Evolutionary conservation across 2,888 invertebrate genomes (phyloP).

Genomic region (Andrena bucephala): DNA sequence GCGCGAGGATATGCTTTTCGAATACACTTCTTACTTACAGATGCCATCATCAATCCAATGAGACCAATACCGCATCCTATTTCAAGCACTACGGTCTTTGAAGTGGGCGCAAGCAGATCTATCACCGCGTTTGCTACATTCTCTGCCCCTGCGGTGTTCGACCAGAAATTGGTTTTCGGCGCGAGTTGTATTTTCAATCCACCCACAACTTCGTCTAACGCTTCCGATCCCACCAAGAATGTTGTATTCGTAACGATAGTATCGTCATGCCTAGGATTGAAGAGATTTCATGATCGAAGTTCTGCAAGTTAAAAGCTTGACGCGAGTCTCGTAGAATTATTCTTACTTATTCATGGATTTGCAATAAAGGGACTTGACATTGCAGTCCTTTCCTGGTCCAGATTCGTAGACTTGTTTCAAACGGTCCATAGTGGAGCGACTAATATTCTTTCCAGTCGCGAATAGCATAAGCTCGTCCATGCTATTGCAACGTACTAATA

Average conservation of each 20-base stretch:
- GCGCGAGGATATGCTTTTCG: not conserved
- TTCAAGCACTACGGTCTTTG: slow-evolving; percentile 79
- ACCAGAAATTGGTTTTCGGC: slow-evolving; percentile 83
- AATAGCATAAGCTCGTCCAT: slow-evolving; percentile 82
- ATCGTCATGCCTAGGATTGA: slow-evolving; percentile 72
- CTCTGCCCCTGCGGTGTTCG: slow-evolving; percentile 81
- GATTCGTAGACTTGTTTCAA: slow-evolving; percentile 80
- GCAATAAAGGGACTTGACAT: slow-evolving; percentile 83
- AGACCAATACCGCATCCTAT: slow-evolving; percentile 83
- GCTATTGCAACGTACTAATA: slow-evolving; percentile 81
- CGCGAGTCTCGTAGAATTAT: slow-evolving; percentile 9
- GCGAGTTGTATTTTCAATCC: slow-evolving; percentile 81
- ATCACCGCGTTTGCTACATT: slow-evolving; percentile 78
- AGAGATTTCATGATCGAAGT: not conserved
- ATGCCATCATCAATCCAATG: slow-evolving; percentile 81
- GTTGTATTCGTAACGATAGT: slow-evolving; percentile 77
- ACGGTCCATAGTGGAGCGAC: slow-evolving; percentile 78
- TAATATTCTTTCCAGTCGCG: slow-evolving; percentile 82
- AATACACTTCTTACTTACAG: slow-evolving; percentile 72
- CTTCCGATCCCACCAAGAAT: slow-evolving; percentile 82
- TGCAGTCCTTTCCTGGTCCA: slow-evolving; percentile 81
- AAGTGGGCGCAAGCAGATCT: slow-evolving; percentile 76
- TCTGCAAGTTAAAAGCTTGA: not conserved
- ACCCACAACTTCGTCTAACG: slow-evolving; percentile 81
- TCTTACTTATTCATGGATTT: slow-evolving; percentile 81